Conservation (phyloP, 2,797 vertebrate genomes). For the Mus spretus region DNA sequence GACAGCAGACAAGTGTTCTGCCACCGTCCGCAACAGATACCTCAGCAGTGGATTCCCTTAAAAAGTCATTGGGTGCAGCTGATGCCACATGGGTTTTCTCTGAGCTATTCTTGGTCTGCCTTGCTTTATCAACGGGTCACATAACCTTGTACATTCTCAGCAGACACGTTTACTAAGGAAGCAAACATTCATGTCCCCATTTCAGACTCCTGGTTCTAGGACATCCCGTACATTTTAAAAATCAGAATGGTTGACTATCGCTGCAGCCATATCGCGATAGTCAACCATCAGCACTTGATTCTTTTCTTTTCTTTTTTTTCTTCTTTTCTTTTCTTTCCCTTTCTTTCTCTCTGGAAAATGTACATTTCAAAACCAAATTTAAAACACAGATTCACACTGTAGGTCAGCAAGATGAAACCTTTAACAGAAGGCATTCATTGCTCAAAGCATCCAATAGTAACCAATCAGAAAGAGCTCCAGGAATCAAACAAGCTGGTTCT, state of each 20-base stretch:
- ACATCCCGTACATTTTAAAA: constrained; percentile 5
- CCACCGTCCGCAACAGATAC: constrained; percentile 93
- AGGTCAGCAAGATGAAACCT: constrained; percentile 17
- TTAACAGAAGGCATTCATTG: background rate
- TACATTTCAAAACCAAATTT: constrained; percentile 51
- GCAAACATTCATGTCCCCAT: constrained; percentile 66
- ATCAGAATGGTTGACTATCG: background rate
- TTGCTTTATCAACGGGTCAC: constrained; percentile 90
- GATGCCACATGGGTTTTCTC: constrained; percentile 93
- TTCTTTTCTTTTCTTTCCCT: too few species aligned
- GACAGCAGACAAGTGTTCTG: constrained; percentile 97
- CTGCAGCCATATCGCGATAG: too few species aligned
- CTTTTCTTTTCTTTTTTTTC: too few species aligned
- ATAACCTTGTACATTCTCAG: constrained; percentile 90
- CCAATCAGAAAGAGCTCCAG: background rate
- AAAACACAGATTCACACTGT: constrained; percentile 38
- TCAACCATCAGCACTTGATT: background rate
- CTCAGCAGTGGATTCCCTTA: constrained; percentile 97
- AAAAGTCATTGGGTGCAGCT: constrained; percentile 96
- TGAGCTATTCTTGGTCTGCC: constrained; percentile 95
- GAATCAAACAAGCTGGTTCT: constrained; percentile 87
- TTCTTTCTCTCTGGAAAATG: background rate
- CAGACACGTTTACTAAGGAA: constrained; percentile 81
- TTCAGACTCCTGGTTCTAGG: constrained; percentile 68
- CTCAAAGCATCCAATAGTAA: background rate